These are phyloP conservation scores for Theropithecus gelada DNA, from an alignment of 2,113 vertebrate genomes.

Conservation along the genomic window DNA sequence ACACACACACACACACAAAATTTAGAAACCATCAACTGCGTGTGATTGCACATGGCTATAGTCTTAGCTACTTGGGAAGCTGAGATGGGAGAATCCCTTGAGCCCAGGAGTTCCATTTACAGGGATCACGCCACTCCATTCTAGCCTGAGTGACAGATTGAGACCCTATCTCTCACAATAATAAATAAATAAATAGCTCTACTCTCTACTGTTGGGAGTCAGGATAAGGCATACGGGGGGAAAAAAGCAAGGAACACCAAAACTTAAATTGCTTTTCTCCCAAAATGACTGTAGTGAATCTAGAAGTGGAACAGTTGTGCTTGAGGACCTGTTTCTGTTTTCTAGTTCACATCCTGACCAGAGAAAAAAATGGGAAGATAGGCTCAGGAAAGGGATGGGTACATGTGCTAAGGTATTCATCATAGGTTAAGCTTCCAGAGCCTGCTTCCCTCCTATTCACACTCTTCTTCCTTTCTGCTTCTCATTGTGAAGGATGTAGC, in stretches of 20 bases:
- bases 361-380: neutral
- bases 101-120: too few relatives aligned
- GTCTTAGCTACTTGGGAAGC: too few relatives aligned
- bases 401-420: neutral
- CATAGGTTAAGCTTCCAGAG: neutral
- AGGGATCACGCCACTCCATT: too few relatives aligned
- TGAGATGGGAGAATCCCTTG: too few relatives aligned
- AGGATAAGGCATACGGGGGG: neutral
- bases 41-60: too few relatives aligned
- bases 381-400: neutral
- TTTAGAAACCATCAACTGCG: too few relatives aligned
- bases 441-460: neutral
- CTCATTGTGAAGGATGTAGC: neutral
- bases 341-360: neutral
- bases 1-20: too few relatives aligned
- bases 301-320: neutral
- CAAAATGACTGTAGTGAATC: neutral
- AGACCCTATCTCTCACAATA: too few relatives aligned
- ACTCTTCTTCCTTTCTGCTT: neutral
- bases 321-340: neutral
- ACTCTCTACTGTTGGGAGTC: neutral
- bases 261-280: neutral
- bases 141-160: too few relatives aligned
- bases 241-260: neutral
- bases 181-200: neutral